Base-by-base conservation (phyloP, 2,888 invertebrate genomes). In the Pseudococcus viburni region DNA sequence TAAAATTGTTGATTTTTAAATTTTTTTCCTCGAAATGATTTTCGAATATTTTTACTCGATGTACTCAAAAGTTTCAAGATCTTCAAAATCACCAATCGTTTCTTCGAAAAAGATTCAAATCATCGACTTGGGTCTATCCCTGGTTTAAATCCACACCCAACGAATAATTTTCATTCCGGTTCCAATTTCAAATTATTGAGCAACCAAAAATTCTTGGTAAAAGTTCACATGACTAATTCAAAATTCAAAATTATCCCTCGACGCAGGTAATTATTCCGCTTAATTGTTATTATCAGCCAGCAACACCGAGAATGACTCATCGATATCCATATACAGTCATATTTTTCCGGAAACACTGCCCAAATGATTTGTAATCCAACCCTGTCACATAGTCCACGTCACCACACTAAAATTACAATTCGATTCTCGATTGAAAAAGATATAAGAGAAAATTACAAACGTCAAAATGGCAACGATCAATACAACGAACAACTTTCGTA, bases 401-500 rank as follows among this genome's bases (percentile, higher is more conserved):
- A 59, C 15, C n/a, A 15, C n/a, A 59, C n/a, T 51, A 59, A n/a
- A 59, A 59, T 59, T n/a, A 6, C 2, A 59, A 59, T 59, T 59
- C n/a, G 5, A 59, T 7, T 17, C 15, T 59, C n/a, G 59, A 59
- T 59, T 59, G 59, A n/a, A 59, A 59, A 59, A n/a, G 26, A 8
- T 59, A 7, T 4, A 59, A 15, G 12, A 8, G 1, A 17, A 59
- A 19, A 19, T n/a, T 17, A 7, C 48, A 8, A 0, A 42, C 42
- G 42, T 42, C 42, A 42, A 42, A 33, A 42, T 42, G 59, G 59
- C 59, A 59, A 5, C 59, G 59, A 59, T 59, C n/a, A 59, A 17
- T 59, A 59, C 59, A 59, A 59, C 59, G 59, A 59, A 59, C 17
- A n/a, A 59, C 59, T 59, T 59, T 59, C 59, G 19, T 59, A n/a